These are phyloP conservation scores for Acrocephalus scirpaceus DNA, from an alignment of 2,797 vertebrate species.

Conservation along the genomic window DNA sequence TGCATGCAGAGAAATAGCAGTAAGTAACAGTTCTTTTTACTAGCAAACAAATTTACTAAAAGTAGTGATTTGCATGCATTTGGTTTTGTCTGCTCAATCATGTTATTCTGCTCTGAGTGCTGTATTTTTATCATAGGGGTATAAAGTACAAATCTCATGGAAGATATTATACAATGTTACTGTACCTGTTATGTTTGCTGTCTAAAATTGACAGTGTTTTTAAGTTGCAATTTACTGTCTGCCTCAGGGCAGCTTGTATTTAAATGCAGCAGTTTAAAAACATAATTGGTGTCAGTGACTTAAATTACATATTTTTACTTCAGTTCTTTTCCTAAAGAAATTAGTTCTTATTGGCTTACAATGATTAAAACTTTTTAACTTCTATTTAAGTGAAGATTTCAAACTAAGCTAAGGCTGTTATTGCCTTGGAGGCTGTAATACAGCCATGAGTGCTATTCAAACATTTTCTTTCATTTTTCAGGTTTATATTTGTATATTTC, in stretches of 20 bases:
- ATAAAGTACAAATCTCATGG: background rate
- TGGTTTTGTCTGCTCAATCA: background rate
- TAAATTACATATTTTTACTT: background rate
- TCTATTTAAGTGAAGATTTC: background rate
- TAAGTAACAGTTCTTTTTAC: constrained; percentile 82
- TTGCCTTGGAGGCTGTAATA: background rate
- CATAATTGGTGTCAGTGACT: background rate
- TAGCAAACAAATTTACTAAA: background rate
- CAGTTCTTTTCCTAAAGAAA: background rate
- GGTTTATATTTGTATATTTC: background rate
- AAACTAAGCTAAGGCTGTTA: background rate
- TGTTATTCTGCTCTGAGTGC: background rate
- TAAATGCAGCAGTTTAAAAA: background rate
- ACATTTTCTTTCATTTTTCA: background rate
- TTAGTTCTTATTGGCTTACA: background rate
- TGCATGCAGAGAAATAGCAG: constrained; percentile 99
- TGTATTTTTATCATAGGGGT: background rate
- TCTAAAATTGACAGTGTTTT: background rate
- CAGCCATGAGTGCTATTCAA: background rate
- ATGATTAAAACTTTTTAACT: background rate
- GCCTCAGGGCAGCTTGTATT: background rate
- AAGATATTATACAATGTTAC: background rate
- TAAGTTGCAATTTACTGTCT: background rate
- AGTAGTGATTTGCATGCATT: background rate
- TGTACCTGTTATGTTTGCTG: background rate